Base-by-base conservation (phyloP, 2,888 invertebrate species). In the Phaonia tiefii region DNA sequence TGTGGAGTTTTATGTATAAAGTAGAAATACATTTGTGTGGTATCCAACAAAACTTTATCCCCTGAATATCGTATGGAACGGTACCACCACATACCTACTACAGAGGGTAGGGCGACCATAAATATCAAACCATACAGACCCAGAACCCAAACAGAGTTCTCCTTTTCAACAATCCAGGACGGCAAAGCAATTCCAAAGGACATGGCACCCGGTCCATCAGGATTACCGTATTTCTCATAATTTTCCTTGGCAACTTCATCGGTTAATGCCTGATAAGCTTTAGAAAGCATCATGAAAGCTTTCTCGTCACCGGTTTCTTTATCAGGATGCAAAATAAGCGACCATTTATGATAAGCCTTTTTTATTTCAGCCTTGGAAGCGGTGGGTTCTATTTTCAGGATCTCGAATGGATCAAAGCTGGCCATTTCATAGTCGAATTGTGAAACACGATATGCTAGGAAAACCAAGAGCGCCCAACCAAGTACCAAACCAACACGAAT, bases 161-260 rank as follows among this genome's bases (percentile, higher is more conserved):
- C 98, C 90, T 99, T 98, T 89, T 99, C 99, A 10, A 99, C 98
- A 90, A 99, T 98, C 99, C 99, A 99, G 72, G 99, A 99, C 5
- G 99, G 99, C 71, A 99, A 91, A 7, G 99, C 99, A 89, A 99
- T 99, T 77, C 99, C 99, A 93, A 99, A 99, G 86, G 97, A 98
- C 95, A 98, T 99, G 25, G 98, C 99, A 83, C 98, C 99, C 0
- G 99, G 99, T 2, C 99, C 99, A 93, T 99, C 99, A 0, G 99
- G 99, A 92, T 99, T 99, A 22, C 99, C 99, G 93, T 99, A 98
- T 90, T 97, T 97, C 89, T 99, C 98, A 97, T 98, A 99, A 92
- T 99, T 99, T 89, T 96, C 95, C 83, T 97, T 93, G 1, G 99
- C 96, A 90, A 99, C 98, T 84, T 99, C 99, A 92, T 99, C 98